Base-by-base conservation (phyloP, 2,113 vertebrate species). In the Sinosuthora webbiana region DNA sequence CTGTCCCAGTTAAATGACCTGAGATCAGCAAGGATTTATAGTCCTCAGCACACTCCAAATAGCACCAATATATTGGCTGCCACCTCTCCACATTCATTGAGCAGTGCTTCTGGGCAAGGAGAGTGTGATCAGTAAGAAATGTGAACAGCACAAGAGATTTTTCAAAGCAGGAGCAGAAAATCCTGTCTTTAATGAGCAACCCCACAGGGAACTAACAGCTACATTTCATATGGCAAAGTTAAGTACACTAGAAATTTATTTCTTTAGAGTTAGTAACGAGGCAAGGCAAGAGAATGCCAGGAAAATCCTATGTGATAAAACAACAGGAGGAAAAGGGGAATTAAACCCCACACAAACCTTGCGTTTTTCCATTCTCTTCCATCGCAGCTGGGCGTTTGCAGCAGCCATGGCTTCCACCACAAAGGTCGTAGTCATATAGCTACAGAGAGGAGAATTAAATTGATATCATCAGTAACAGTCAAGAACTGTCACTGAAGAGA, bases 381-480 rank as follows among this genome's bases (percentile, higher is more conserved):
- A 99, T 89, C 96, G 98, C 80, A 99, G 98, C 94, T 99, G 99
- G 53, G 99, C 99, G 2, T 99, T 99, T 71, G 99, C 99, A 12
- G 99, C 98, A 15, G 99, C 99, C 99, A 99, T 99, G 78, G 99
- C 99, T 98, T 99, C 99, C 24, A 99, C 98, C 96, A 99, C 98
- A 52, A 99, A 99, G 5, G 99, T 99, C 4, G 99, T 99, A 2
- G 99, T 99, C 98, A 99, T 98, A 65, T 99, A 99, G 97, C 99
- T 99, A 95, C 30, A 71, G 56, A 83, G 76, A 80, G 42, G 86
- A 73, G 27, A 87, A 90, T 49, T 22, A 63, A 17, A 30, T 2
- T 39, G 41, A 4, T 69, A 77, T 42, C 45, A 94, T 53, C 64
- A 93, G 1, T 35, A 77, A 65, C 2, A 83, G 60, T 35, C 76